phyloP scores from a whole-genome alignment of 2,888 invertebrate genomes.

The Tubulanus polymorphus region DNA sequence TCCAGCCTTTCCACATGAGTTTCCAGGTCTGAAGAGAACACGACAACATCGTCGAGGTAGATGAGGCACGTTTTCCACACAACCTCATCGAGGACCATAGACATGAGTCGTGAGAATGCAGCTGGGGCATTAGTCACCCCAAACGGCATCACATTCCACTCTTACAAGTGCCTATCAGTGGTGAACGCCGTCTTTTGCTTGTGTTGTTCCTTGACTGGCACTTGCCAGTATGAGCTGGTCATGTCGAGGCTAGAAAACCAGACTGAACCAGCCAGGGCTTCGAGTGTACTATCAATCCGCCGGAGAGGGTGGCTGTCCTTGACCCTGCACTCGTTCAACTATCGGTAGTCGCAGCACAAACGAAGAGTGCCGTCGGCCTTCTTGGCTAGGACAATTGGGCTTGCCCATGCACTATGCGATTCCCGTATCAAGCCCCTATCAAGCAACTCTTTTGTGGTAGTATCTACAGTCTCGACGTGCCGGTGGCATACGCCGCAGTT shows the following conservation, averaged over 20 bases:
- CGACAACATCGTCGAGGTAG: conserved; percentile 25
- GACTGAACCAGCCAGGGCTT: background rate
- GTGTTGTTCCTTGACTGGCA: conserved; percentile 17
- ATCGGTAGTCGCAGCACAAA: background rate
- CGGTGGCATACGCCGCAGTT: background rate
- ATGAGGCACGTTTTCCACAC: too few relatives aligned
- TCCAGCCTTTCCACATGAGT: background rate
- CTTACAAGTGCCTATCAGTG: conserved; percentile 19
- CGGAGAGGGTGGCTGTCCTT: background rate
- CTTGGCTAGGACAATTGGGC: background rate
- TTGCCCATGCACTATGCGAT: background rate
- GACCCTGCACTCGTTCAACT: background rate
- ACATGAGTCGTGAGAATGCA: conserved; percentile 20
- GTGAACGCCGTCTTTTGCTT: conserved; percentile 25
- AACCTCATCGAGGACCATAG: conserved; percentile 14
- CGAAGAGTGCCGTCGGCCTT: background rate
- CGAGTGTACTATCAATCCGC: too few relatives aligned
- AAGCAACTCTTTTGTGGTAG: background rate
- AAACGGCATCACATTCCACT: conserved; percentile 23
- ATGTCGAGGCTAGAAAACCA: background rate
- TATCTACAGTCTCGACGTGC: background rate
- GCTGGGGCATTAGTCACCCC: conserved; percentile 22
- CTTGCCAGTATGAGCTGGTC: conserved; percentile 23
- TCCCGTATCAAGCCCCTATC: background rate
- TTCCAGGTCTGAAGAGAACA: conserved; percentile 16